These are phyloP conservation scores for Salvelinus sp. DNA, from an alignment of 2,113 vertebrate species.

Conservation along the genomic window DNA sequence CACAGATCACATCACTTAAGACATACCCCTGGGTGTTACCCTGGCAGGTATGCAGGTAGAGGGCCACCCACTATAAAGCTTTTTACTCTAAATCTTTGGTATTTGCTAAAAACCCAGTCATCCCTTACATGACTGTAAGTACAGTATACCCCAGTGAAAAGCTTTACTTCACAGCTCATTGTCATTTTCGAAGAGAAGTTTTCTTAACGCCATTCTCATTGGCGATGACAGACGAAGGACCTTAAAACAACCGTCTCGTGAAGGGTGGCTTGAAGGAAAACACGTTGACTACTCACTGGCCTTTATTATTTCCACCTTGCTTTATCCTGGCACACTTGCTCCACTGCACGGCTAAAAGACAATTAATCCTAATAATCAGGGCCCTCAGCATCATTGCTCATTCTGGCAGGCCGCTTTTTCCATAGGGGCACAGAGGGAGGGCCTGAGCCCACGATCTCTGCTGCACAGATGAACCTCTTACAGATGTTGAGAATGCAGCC, in stretches of 20 bases:
- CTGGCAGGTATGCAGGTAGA: slow-evolving; percentile 47
- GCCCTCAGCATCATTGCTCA: slow-evolving; percentile 91
- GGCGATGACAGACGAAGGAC: slow-evolving; percentile 66
- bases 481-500: slow-evolving; percentile 68
- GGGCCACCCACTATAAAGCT: slow-evolving; percentile 23
- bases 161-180: slow-evolving; percentile 51
- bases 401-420: slow-evolving; percentile 93
- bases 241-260: slow-evolving; percentile 76
- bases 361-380: slow-evolving; percentile 99
- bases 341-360: slow-evolving; percentile 90
- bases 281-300: slow-evolving; percentile 78
- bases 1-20: slow-evolving; percentile 47
- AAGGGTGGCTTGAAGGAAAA: slow-evolving; percentile 75
- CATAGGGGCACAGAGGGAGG: slow-evolving; percentile 90
- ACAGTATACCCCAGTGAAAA: slow-evolving; percentile 34
- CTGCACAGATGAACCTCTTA: slow-evolving; percentile 72
- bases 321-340: slow-evolving; percentile 87
- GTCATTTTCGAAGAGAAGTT: slow-evolving; percentile 58
- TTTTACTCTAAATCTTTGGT: slow-evolving; percentile 14
- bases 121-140: slow-evolving; percentile 17
- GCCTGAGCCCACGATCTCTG: slow-evolving; percentile 74
- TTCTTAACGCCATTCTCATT: slow-evolving; percentile 63
- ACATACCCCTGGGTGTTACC: slow-evolving; percentile 49
- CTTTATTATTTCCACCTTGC: slow-evolving; percentile 85
- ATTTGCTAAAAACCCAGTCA: slow-evolving; percentile 39